Evolutionary conservation across 2,113 vertebrate species (phyloP).

Genomic region (Gobio gobio): DNA sequence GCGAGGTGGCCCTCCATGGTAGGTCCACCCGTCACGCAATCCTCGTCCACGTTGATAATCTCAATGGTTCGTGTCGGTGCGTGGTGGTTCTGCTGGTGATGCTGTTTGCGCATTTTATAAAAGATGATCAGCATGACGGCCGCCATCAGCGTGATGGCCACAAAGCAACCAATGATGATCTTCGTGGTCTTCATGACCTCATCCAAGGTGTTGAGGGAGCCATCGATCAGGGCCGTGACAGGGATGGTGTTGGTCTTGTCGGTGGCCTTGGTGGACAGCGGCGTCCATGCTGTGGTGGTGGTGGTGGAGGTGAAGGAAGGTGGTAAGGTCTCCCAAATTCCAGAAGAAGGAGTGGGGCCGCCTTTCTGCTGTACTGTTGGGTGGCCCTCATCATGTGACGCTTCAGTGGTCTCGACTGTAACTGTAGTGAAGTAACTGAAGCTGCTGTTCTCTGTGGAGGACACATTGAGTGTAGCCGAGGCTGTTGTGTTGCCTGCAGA

Average conservation of each 20-base stretch:
- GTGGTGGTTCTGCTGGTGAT: constrained; percentile 96
- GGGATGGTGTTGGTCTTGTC: constrained; percentile 94
- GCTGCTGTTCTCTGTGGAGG: constrained; percentile 88
- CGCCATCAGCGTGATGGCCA: constrained; percentile 99
- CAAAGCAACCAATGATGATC: constrained; percentile 99
- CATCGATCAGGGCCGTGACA: constrained; percentile 85
- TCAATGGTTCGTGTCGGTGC: constrained; percentile 95
- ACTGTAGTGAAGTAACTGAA: constrained; percentile 98
- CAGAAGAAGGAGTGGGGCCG: constrained; percentile 88
- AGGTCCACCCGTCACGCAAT: constrained; percentile 90
- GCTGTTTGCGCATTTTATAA: constrained; percentile 99
- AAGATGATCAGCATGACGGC: constrained; percentile 99
- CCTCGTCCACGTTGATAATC: constrained; percentile 98
- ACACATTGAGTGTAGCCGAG: constrained; percentile 95
- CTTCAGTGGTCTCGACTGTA: constrained; percentile 97
- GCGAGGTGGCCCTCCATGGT: constrained; percentile 95
- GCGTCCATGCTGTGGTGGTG: constrained; percentile 83
- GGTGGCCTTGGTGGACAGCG: constrained; percentile 88
- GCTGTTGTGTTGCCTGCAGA: constrained; percentile 98
- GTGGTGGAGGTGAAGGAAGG: constrained; percentile 80
- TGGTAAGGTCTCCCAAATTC: constrained; percentile 88
- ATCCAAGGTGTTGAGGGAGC: constrained; percentile 91
- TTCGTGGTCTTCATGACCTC: constrained; percentile 99
- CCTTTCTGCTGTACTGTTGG: constrained; percentile 88
- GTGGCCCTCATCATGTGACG: constrained; percentile 90